A percentile compares a stretch with the other conserved stretches of the same genome.
Conservation (phyloP, 1,140 invertebrate species). For the Hylyphantes graminicola region DNA sequence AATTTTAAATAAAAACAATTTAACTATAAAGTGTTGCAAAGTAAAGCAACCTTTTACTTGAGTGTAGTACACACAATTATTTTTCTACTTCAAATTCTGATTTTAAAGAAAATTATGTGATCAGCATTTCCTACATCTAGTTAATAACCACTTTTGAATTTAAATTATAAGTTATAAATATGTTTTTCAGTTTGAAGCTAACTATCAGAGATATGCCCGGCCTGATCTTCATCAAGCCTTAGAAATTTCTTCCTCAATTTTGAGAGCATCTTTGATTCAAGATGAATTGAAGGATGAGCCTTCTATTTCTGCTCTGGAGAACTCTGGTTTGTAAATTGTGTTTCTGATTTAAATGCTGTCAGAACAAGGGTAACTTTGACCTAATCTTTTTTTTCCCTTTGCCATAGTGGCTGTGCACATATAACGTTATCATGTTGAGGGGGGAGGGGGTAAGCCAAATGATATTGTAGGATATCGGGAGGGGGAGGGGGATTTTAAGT, state of each 20-base stretch:
- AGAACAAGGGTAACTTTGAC: too few relatives aligned
- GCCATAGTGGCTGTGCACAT: too few relatives aligned
- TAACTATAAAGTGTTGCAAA: too few relatives aligned
- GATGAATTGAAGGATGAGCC: constrained; percentile 39
- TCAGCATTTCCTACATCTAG: not conserved
- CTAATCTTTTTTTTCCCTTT: too few relatives aligned
- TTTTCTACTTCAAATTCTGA: not conserved
- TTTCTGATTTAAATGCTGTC: not conserved
- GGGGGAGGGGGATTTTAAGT: too few relatives aligned
- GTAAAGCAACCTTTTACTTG: too few relatives aligned
- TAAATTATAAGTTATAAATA: not conserved
- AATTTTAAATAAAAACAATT: too few relatives aligned
- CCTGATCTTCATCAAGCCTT: constrained; percentile 35
- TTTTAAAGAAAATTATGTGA: not conserved
- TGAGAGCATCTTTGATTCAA: constrained; percentile 52
- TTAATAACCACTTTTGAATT: not conserved
- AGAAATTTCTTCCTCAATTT: constrained; percentile 34
- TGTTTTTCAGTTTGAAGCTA: constrained; percentile 45
- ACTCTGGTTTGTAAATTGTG: constrained; percentile 27
- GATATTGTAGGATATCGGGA: too few relatives aligned
- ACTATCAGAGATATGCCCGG: constrained; percentile 50
- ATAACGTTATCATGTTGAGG: too few relatives aligned
- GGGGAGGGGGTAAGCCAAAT: too few relatives aligned
- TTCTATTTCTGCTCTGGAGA: constrained; percentile 17
- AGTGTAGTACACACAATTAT: too few relatives aligned